A percentile compares a stretch with the other conserved stretches of the same genome.
Evolutionary conservation across 2,888 invertebrate genomes (phyloP).

Genomic region (Plagiodera versicolora): DNA sequence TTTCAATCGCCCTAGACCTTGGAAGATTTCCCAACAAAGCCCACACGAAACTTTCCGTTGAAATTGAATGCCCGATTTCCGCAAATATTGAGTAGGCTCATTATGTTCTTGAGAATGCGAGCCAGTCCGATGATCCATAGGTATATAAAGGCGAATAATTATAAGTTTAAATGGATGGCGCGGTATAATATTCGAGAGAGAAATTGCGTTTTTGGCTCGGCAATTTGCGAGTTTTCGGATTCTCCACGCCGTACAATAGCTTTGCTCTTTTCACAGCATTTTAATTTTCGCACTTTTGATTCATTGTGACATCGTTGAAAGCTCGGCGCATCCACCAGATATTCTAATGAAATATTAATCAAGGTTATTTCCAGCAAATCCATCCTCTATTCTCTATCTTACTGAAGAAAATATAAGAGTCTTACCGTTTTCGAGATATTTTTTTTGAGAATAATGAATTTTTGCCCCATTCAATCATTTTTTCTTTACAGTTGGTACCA

Average conservation of each 20-base stretch:
- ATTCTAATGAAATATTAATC: too few species aligned
- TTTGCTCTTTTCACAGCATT: neutral
- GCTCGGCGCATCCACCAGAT: too few species aligned
- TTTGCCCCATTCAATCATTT: too few species aligned
- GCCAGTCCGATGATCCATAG: neutral
- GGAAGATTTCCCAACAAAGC: too few species aligned
- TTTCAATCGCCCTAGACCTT: too few species aligned
- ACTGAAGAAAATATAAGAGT: too few species aligned
- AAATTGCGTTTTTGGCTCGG: neutral
- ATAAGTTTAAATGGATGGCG: neutral
- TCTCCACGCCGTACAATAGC: neutral
- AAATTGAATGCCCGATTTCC: neutral
- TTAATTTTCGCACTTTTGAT: neutral
- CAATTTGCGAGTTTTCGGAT: neutral
- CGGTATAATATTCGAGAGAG: neutral
- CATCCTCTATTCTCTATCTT: too few species aligned
- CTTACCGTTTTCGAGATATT: too few species aligned
- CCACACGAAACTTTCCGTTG: neutral
- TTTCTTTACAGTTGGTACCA: too few species aligned
- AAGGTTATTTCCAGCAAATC: too few species aligned
- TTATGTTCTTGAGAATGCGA: neutral
- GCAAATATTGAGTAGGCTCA: neutral
- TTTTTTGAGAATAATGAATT: too few species aligned
- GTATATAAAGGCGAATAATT: neutral
- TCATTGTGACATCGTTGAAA: neutral